phyloP scores from a whole-genome alignment of 2,888 invertebrate genomes.

The Branchipolynoe longqiensis region DNA sequence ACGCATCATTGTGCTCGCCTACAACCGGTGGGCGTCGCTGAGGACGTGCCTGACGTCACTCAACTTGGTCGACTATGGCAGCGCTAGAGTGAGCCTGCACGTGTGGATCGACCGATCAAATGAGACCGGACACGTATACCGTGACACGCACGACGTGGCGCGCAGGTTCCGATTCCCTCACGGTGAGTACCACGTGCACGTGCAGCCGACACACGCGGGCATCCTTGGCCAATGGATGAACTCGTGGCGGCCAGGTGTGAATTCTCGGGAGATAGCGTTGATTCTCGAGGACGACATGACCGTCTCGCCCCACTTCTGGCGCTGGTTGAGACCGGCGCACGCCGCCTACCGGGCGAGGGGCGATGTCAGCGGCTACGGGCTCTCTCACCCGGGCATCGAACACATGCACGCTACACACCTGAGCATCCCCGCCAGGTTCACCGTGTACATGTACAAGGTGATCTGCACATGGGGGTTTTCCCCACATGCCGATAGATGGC shows the following conservation, averaged over 20 bases:
- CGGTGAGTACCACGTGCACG: conserved; percentile 63
- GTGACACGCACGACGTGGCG: conserved; percentile 61
- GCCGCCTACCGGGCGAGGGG: conserved; percentile 68
- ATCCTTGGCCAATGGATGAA: conserved; percentile 67
- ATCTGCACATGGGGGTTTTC: conserved; percentile 67
- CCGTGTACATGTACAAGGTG: conserved; percentile 62
- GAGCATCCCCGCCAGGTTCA: conserved; percentile 66
- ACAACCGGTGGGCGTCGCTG: conserved; percentile 65
- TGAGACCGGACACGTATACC: conserved; percentile 57
- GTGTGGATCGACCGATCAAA: conserved; percentile 67
- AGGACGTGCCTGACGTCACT: conserved; percentile 65
- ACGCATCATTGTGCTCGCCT: conserved; percentile 67
- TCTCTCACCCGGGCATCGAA: conserved; percentile 62
- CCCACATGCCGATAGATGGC: conserved; percentile 64
- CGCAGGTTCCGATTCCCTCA: conserved; percentile 65
- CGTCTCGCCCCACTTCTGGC: conserved; percentile 71
- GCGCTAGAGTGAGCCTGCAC: conserved; percentile 62
- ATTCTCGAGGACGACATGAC: conserved; percentile 75
- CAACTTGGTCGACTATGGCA: conserved; percentile 64
- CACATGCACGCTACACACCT: conserved; percentile 37
- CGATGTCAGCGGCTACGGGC: conserved; percentile 71
- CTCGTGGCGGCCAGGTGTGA: conserved; percentile 70
- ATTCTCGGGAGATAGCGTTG: conserved; percentile 72
- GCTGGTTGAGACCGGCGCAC: conserved; percentile 72
- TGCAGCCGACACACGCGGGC: conserved; percentile 66